These are phyloP conservation scores for Hemiscyllium ocellatum DNA, from an alignment of 2,113 vertebrate species.

Conservation along the genomic window DNA sequence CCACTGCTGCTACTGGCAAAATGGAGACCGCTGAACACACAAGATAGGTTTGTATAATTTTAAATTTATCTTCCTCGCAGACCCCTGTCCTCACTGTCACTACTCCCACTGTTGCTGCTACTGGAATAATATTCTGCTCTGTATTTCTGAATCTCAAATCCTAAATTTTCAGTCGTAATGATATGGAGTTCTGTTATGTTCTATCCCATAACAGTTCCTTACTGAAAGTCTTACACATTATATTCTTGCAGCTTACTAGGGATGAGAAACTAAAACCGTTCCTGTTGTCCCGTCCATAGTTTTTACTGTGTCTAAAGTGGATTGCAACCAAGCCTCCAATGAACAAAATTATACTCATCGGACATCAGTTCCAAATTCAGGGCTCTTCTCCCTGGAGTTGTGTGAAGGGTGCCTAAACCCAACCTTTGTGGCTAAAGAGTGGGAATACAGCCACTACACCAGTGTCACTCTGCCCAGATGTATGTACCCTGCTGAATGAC, in stretches of 20 bases:
- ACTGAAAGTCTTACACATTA: background rate
- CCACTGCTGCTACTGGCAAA: no score
- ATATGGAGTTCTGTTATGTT: background rate
- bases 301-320: no score
- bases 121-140: background rate
- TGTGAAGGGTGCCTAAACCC: background rate
- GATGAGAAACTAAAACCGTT: background rate
- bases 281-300: no score
- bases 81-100: no score
- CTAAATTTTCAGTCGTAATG: background rate
- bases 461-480: background rate
- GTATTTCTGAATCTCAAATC: background rate
- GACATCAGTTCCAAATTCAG: background rate
- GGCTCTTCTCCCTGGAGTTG: background rate
- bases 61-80: no score
- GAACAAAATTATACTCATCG: background rate
- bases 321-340: background rate
- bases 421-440: background rate
- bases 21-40: no score
- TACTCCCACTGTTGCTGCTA: no score
- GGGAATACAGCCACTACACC: background rate
- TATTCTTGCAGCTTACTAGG: background rate
- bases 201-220: no score
- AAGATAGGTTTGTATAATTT: no score
- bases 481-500: background rate